Percentiles rank a stretch among this genome's conserved stretches.
phyloP scores from a whole-genome alignment of 1,140 invertebrate species.

The Drosophila auraria region DNA sequence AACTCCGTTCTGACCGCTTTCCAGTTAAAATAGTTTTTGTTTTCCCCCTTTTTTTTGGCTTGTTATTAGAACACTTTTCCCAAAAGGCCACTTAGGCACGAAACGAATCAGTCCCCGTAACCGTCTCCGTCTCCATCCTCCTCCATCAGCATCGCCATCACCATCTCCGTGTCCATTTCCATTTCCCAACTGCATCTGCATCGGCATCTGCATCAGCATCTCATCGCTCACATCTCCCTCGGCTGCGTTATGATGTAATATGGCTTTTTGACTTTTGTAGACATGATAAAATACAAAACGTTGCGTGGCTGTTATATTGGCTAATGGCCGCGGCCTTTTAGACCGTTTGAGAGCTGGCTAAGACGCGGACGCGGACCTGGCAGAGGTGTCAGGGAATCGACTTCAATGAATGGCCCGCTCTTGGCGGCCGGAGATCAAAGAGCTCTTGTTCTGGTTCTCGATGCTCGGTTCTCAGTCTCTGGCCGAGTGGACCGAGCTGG shows the following conservation, averaged over 20 bases:
- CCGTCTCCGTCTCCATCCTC: not conserved
- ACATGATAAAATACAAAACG: constrained; percentile 83
- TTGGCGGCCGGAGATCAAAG: constrained; percentile 63
- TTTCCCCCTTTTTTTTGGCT: constrained; percentile 49
- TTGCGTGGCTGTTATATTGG: constrained; percentile 83
- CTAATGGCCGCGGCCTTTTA: constrained; percentile 81
- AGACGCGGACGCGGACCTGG: constrained; percentile 5
- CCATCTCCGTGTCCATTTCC: constrained; percentile 20
- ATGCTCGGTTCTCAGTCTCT: constrained; percentile 33
- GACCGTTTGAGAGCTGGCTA: constrained; percentile 73
- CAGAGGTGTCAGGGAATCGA: constrained; percentile 42
- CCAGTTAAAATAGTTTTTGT: constrained; percentile 65
- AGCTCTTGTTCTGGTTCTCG: constrained; percentile 69
- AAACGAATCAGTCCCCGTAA: constrained; percentile 39
- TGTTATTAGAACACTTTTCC: constrained; percentile 81
- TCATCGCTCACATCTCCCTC: constrained; percentile 48
- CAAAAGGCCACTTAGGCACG: constrained; percentile 82
- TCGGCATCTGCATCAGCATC: constrained; percentile 39
- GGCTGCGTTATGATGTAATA: constrained; percentile 78
- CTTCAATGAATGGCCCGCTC: constrained; percentile 56
- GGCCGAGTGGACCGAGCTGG: not conserved
- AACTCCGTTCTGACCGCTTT: constrained; percentile 40
- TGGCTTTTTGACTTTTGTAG: constrained; percentile 83
- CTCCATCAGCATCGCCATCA: not conserved
- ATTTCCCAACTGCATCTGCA: constrained; percentile 50